phyloP scores from a whole-genome alignment of 2,113 vertebrate species.

The Chloebia gouldiae region DNA sequence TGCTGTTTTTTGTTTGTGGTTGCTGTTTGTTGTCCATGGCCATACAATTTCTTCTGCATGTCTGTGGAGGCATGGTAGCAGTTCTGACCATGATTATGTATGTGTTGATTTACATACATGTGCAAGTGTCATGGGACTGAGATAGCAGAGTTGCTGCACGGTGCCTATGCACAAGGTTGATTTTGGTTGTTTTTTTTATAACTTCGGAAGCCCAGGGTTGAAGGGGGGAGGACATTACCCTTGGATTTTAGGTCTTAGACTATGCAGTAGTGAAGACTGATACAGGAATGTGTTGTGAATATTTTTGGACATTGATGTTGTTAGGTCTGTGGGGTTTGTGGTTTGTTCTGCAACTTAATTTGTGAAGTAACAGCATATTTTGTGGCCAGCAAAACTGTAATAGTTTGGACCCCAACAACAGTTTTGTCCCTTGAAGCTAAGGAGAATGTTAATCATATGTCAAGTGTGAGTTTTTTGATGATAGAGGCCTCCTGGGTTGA shows the following conservation, averaged over 20 bases:
- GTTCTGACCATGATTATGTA: background rate
- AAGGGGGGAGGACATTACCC: background rate
- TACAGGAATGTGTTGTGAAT: background rate
- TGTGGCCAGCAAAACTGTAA: background rate
- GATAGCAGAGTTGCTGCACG: background rate
- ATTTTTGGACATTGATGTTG: background rate
- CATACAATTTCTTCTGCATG: background rate
- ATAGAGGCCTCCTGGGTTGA: background rate
- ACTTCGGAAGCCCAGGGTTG: background rate
- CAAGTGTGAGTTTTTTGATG: background rate
- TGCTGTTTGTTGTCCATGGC: background rate
- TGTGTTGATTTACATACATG: background rate
- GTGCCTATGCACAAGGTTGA: fast-evolving
- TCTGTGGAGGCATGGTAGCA: background rate
- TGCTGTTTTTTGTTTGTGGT: background rate
- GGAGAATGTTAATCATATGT: background rate
- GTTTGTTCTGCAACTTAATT: background rate
- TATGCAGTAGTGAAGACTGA: background rate
- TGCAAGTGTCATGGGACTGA: background rate
- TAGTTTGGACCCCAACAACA: background rate
- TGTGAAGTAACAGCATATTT: background rate
- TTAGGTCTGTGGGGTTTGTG: background rate
- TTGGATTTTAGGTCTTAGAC: background rate
- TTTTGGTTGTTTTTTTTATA: background rate
- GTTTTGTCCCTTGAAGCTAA: background rate